Conservation (phyloP, 2,113 vertebrate species). For the Phocoena sinus region DNA sequence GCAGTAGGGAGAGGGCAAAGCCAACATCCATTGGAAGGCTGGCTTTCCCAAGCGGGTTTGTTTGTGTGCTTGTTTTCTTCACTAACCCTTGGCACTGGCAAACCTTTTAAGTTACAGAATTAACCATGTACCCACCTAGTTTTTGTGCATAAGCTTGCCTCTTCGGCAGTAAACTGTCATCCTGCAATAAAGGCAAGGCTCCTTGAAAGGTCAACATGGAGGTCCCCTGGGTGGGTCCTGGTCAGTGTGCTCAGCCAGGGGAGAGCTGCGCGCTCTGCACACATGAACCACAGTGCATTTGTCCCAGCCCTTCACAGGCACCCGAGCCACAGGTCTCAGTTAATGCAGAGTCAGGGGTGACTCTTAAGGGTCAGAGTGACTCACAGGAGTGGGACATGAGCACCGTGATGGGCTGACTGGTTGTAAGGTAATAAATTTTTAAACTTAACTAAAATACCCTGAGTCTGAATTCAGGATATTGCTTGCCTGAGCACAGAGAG, state of each 20-base stretch:
- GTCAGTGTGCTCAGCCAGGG: fast-evolving
- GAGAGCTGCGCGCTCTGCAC: not conserved
- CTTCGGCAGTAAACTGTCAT: too few relatives aligned
- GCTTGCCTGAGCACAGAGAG: conserved; percentile 54
- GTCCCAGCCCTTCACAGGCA: not conserved
- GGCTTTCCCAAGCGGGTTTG: not conserved
- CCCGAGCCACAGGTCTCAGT: not conserved
- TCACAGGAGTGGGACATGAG: not conserved
- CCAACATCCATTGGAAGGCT: not conserved
- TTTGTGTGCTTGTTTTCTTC: not conserved
- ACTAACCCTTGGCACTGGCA: too few relatives aligned
- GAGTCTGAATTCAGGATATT: conserved; percentile 22
- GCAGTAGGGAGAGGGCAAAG: fast-evolving
- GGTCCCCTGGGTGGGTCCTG: fast-evolving
- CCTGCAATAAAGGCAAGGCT: not conserved
- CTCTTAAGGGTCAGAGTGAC: not conserved
- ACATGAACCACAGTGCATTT: fast-evolving
- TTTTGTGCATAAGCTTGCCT: not conserved
- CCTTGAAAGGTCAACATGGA: fast-evolving
- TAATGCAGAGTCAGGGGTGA: not conserved
- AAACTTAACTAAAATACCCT: not conserved
- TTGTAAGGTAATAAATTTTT: conserved; percentile 3
- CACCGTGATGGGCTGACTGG: not conserved
- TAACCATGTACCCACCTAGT: fast-evolving
- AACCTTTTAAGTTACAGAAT: not conserved